Conservation (phyloP, 2,888 invertebrate species). For the Amphipoea lucens region DNA sequence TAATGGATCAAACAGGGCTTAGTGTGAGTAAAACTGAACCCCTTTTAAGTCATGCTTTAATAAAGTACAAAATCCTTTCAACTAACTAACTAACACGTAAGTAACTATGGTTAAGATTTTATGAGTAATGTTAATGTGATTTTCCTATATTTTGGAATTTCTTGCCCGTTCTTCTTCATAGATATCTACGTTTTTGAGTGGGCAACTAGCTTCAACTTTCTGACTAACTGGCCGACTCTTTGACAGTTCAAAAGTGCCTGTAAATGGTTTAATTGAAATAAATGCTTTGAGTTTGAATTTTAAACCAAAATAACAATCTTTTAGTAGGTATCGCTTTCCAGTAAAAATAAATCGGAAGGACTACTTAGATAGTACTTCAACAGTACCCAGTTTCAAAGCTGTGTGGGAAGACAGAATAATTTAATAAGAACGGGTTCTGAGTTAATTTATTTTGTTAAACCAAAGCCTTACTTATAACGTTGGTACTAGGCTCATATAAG, state of each 20-base stretch:
- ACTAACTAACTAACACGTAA: too few relatives aligned
- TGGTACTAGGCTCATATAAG: slow-evolving; percentile 5
- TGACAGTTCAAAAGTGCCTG: not conserved
- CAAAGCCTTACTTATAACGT: slow-evolving; percentile 1
- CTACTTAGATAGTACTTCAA: slow-evolving; percentile 12
- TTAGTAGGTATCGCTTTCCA: not conserved
- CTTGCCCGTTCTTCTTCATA: not conserved
- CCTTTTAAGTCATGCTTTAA: not conserved
- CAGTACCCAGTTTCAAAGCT: slow-evolving; percentile 40
- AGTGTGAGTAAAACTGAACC: not conserved
- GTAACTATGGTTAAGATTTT: not conserved
- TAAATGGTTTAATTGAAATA: not conserved
- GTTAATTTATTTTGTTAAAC: slow-evolving; percentile 49
- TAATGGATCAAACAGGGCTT: not conserved
- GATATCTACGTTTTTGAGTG: not conserved
- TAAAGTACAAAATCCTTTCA: not conserved
- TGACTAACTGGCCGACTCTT: not conserved
- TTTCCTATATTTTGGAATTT: not conserved
- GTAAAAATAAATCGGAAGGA: slow-evolving; percentile 35
- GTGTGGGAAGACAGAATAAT: slow-evolving; percentile 53
- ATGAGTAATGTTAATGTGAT: not conserved
- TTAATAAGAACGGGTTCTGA: slow-evolving; percentile 42
- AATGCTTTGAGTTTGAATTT: not conserved
- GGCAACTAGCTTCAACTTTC: not conserved
- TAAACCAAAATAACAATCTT: not conserved